phyloP scores from a whole-genome alignment of 2,888 invertebrate genomes.

The Eristalinus sepulchralis region DNA sequence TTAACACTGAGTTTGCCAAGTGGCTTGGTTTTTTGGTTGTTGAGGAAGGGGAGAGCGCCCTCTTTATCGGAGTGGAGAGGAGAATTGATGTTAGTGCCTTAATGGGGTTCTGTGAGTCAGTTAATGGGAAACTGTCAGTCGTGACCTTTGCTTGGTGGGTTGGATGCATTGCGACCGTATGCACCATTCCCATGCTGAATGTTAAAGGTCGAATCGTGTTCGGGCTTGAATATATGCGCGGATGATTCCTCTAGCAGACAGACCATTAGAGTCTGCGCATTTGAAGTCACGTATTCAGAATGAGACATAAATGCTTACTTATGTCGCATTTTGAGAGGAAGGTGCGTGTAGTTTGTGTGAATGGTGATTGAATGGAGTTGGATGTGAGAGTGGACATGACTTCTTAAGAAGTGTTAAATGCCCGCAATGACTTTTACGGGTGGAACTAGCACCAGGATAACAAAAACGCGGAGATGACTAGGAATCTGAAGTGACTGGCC shows the following conservation, averaged over 20 bases:
- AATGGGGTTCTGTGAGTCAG: slow-evolving; percentile 50
- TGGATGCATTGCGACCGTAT: slow-evolving; percentile 4
- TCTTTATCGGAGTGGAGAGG: slow-evolving; percentile 30
- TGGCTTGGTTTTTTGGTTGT: slow-evolving; percentile 8
- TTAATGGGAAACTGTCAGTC: slow-evolving; percentile 46
- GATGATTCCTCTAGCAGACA: neutral
- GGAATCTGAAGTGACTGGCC: too few species aligned
- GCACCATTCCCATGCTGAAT: slow-evolving; percentile 5
- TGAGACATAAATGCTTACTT: neutral
- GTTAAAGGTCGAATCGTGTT: slow-evolving; percentile 7
- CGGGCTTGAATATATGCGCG: neutral
- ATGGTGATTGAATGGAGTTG: neutral
- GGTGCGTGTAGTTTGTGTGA: neutral
- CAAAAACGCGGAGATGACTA: neutral
- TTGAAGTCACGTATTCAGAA: neutral
- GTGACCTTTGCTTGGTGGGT: slow-evolving; percentile 56
- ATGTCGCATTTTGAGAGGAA: neutral
- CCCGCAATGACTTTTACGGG: neutral
- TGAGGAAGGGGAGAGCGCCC: slow-evolving; percentile 7
- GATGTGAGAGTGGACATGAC: neutral
- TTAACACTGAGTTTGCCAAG: slow-evolving; percentile 46
- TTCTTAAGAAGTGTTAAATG: neutral
- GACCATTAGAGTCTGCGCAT: neutral
- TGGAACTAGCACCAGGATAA: neutral
- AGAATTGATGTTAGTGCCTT: slow-evolving; percentile 40